Base-by-base conservation (phyloP, 2,888 invertebrate genomes). In the Falcaria lacertinaria region DNA sequence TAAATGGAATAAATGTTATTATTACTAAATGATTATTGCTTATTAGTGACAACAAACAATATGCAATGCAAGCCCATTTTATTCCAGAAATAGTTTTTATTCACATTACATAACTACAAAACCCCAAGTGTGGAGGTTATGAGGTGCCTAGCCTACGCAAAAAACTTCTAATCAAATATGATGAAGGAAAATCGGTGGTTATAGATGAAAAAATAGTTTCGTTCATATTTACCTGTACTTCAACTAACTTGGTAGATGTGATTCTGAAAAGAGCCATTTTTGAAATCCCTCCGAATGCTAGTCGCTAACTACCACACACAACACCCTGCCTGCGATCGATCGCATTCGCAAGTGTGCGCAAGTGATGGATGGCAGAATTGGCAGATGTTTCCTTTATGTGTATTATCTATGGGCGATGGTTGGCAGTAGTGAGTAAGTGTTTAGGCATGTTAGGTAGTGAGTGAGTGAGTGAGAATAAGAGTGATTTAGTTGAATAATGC, bases 201-300 rank as follows among this genome's bases (percentile, higher is more conserved):
- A 28, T 11, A 3, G 11, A 38, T 33, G 41, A 37, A 39, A 15
- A 22, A 42, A 22, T 42, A 17, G 5, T 22, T 41, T 41, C 41
- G 39, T 25, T 47, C 15, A 44, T 57, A 66, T 57, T 79, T 78
- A 92, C 92, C 91, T 93, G 92, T 73, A 90, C 84, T 76, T 93
- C 93, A 58, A 86, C 78, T 69, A 93, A 76, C 89, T 88, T 91
- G 56, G 89, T 84, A 61, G 92, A 86, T 60, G 92, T 90, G 77
- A 93, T 90, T 82, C 93, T 92, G 84, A 91, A 92, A 71, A 93
- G 81, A 78, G 93, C 91, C 93, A 93, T 93, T 81, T 78, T 77
- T 76, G 65, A n/a, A n/a, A 72, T 54, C 76, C 76, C 77, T 67
- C 78, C 76, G 73, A 79, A 71, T 71, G 73, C 72, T 72, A 73